A percentile compares a stretch with the other conserved stretches of the same genome.
Conservation (phyloP, 2,113 vertebrate species). For the Conger conger region DNA sequence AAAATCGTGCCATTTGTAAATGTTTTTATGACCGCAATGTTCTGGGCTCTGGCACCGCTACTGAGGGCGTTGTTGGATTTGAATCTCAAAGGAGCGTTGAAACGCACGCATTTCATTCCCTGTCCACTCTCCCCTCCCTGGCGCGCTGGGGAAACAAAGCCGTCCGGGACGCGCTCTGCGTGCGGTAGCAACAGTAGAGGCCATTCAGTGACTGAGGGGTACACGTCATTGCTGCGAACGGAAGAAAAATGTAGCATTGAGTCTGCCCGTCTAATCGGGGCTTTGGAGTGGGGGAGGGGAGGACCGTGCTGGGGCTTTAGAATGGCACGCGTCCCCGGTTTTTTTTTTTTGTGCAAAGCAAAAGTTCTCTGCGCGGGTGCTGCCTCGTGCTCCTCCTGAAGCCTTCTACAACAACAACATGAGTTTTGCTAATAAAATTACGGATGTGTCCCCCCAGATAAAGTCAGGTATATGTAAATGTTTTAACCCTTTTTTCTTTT, state of each 20-base stretch:
- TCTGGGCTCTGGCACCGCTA: no score
- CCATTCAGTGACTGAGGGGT: background rate
- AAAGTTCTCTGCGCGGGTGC: background rate
- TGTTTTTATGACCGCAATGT: no score
- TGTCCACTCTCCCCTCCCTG: background rate
- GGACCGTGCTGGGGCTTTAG: slow-evolving; percentile 8
- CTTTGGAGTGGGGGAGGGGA: slow-evolving; percentile 23
- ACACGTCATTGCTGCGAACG: background rate
- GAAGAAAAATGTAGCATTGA: slow-evolving; percentile 22
- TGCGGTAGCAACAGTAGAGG: background rate
- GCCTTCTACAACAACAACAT: background rate
- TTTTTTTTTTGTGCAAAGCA: slow-evolving; percentile 13
- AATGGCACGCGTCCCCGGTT: slow-evolving; percentile 22
- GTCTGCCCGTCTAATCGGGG: slow-evolving; percentile 11
- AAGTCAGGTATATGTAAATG: background rate
- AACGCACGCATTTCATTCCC: background rate
- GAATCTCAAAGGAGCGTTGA: background rate
- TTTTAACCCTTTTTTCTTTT: background rate
- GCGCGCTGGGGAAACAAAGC: background rate
- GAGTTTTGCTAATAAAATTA: background rate
- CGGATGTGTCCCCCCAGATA: background rate
- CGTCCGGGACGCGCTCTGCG: background rate
- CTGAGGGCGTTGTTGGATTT: background rate
- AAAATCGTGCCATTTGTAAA: no score
- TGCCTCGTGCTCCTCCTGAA: background rate